phyloP scores from a whole-genome alignment of 2,113 vertebrate genomes.

The Siniperca knerii region DNA sequence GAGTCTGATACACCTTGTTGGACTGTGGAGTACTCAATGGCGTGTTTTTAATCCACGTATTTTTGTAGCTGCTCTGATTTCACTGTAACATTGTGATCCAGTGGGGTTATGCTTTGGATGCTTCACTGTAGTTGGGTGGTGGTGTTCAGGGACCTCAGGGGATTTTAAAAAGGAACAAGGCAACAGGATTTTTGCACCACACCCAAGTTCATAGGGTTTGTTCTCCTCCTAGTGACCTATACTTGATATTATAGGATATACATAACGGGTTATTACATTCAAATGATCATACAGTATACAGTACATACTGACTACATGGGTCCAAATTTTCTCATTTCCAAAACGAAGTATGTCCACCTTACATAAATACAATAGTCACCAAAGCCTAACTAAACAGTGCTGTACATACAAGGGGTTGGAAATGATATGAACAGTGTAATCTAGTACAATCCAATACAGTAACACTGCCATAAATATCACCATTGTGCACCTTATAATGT shows the following conservation, averaged over 20 bases:
- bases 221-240: background rate
- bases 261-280: background rate
- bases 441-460: background rate
- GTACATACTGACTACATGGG: too few relatives aligned
- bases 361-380: background rate
- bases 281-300: background rate
- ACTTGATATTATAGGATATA: background rate
- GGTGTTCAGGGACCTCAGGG: background rate
- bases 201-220: background rate
- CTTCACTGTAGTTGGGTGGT: conserved; percentile 9
- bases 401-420: background rate
- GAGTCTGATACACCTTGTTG: background rate
- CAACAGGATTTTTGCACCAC: conserved; percentile 5
- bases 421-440: background rate
- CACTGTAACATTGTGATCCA: conserved; percentile 48
- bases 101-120: conserved; percentile 39
- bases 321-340: background rate
- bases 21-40: background rate
- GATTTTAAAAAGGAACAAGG: background rate
- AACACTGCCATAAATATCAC: background rate
- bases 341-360: background rate
- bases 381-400: background rate
- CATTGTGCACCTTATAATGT: background rate
- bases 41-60: background rate
- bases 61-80: conserved; percentile 18